Evolutionary conservation across 2,797 vertebrate genomes (phyloP), one percentile per base, ranked within the genome.

Genomic region (Etheostoma perlongum): DNA sequence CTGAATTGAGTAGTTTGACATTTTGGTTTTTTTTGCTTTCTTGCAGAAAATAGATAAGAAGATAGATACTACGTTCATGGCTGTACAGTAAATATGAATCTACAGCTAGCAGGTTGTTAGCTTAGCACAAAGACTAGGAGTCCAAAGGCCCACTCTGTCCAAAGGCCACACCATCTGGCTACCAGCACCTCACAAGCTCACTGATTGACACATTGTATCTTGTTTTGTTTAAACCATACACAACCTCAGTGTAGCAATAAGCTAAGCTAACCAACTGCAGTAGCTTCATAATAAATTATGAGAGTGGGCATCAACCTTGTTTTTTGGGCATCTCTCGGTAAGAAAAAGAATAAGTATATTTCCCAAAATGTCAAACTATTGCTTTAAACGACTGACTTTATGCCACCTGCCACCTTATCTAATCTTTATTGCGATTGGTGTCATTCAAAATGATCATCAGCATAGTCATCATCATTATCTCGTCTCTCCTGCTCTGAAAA

Each of bases 401-500:
- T 63, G 42, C 59, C 59, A 67, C 72, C 69, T 65, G 65, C 64
- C 46, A 72, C 46, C 52, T 76, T 4, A 64, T 79, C 51, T 27
- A 4, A 13, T 76, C 66, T 59, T 68, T 52, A 82, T 12, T 67
- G 48, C 46, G 18, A 71, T 73, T 18, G n/a, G 66, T 48, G 67
- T 87, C 74, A 62, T 49, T 74, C 69, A 52, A 40, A 76, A 78
- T 61, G 74, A 81, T 78, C 67, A 84, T 60, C 78, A 62, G 15
- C 25, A 54, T 81, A 81, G 74, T 73, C 79, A 68, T 83, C 75
- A 66, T 67, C 48, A 44, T 87, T 64, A 74, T 87, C 72, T 78
- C 59, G 59, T 72, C 36, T 40, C 36, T 78, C 74, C 67, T 47
- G 53, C 67, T 69, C 51, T 58, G 63, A 75, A 40, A 82, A 84